These are phyloP conservation scores for Indicator indicator DNA, from an alignment of 2,113 vertebrate genomes.

Conservation along the genomic window DNA sequence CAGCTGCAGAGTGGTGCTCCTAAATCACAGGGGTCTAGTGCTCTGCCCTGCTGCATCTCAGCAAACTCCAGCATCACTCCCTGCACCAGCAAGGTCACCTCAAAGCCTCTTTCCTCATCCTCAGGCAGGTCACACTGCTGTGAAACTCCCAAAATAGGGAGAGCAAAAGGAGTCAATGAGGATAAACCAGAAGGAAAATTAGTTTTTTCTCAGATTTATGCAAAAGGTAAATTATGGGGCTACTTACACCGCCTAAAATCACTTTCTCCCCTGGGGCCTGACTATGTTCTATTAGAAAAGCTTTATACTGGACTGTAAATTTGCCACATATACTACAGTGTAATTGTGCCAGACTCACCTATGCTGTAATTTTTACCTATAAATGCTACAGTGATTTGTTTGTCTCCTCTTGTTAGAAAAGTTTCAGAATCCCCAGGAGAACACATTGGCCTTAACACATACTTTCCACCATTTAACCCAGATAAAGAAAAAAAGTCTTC, in stretches of 20 bases:
- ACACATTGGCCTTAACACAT: fast-evolving
- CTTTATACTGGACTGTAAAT: constrained; percentile 31
- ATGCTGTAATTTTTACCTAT: constrained; percentile 19
- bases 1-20: not conserved
- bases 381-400: constrained; percentile 27
- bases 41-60: not conserved
- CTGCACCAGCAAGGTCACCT: constrained; percentile 43
- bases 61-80: not conserved
- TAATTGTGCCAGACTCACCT: constrained; percentile 43
- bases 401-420: not conserved
- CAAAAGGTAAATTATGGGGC: constrained; percentile 29
- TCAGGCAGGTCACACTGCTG: not conserved
- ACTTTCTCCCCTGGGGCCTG: constrained; percentile 17
- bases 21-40: not conserved
- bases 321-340: not conserved
- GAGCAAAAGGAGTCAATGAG: not conserved
- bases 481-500: not conserved
- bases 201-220: constrained; percentile 17
- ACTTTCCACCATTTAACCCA: not conserved
- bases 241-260: constrained; percentile 43
- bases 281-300: constrained; percentile 30
- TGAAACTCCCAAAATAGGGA: not conserved
- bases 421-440: constrained; percentile 1
- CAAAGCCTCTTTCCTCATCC: not conserved
- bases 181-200: constrained; percentile 23